phyloP scores from a whole-genome alignment of 2,888 invertebrate genomes.

The Scaptomyza reducta region DNA sequence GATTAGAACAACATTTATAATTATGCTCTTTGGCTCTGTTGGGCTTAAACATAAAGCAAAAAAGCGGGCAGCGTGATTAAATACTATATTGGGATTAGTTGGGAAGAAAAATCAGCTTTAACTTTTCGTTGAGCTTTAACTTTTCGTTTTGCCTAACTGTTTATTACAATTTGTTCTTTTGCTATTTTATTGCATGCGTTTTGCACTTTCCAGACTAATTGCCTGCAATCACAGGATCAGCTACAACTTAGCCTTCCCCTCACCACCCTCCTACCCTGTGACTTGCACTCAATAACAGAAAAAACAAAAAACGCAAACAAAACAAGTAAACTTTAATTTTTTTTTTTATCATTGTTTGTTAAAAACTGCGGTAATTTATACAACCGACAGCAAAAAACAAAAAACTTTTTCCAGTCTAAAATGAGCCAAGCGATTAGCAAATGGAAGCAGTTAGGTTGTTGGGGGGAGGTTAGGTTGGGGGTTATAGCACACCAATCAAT shows the following conservation, averaged over 20 bases:
- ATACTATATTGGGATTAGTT: too few species aligned
- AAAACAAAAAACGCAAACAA: slow-evolving; percentile 34
- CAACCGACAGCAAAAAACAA: slow-evolving; percentile 55
- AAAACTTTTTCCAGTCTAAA: slow-evolving; percentile 59
- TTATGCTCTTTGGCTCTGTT: not conserved
- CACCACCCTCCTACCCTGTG: not conserved
- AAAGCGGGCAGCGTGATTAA: too few species aligned
- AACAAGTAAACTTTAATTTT: slow-evolving; percentile 64
- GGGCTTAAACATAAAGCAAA: too few species aligned
- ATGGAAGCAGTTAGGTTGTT: not conserved
- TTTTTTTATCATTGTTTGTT: slow-evolving; percentile 76
- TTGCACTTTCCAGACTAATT: slow-evolving; percentile 68
- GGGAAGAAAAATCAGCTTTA: too few species aligned
- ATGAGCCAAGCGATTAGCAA: slow-evolving; percentile 56
- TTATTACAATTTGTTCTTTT: not conserved
- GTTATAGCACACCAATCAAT: slow-evolving; percentile 63
- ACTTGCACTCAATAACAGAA: slow-evolving; percentile 20
- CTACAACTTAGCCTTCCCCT: not conserved
- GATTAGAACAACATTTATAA: slow-evolving; percentile 5
- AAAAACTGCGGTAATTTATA: slow-evolving; percentile 80
- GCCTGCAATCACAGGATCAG: slow-evolving; percentile 51
- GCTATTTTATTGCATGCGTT: slow-evolving; percentile 13
- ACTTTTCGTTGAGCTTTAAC: slow-evolving; percentile 7
- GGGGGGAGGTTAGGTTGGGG: not conserved
- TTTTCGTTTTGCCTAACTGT: slow-evolving; percentile 3